A percentile compares a stretch with the other conserved stretches of the same genome.
These are phyloP conservation scores for Mobula hypostoma DNA, from an alignment of 2,113 vertebrate genomes.

Conservation along the genomic window DNA sequence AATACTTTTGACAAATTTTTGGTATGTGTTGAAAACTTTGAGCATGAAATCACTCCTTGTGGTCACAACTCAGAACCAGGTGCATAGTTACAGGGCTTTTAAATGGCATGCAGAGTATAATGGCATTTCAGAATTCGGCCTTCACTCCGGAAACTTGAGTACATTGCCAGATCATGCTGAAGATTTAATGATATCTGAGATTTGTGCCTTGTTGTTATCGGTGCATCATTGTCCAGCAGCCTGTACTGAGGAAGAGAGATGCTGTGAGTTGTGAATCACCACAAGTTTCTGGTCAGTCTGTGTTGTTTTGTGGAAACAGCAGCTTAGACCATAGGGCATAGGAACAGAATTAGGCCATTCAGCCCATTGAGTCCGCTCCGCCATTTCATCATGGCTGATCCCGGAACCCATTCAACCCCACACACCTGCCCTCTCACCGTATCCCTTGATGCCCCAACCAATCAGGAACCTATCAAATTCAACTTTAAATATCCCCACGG, in stretches of 20 bases:
- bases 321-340: neutral
- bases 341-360: too few relatives aligned
- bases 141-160: neutral
- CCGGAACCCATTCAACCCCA: too few relatives aligned
- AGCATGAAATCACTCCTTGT: neutral
- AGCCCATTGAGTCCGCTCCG: too few relatives aligned
- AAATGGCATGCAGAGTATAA: neutral
- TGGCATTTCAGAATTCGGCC: neutral
- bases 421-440: too few relatives aligned
- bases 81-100: neutral
- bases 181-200: neutral
- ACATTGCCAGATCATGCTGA: neutral
- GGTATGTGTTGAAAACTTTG: neutral
- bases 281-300: neutral
- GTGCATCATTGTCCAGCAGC: neutral
- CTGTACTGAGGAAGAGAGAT: neutral
- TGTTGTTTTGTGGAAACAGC: neutral
- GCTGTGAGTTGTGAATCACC: neutral
- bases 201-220: neutral
- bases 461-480: too few relatives aligned
- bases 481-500: too few relatives aligned
- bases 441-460: too few relatives aligned
- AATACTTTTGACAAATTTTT: neutral
- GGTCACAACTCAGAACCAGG: constrained; percentile 3
- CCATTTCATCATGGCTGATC: too few relatives aligned